Evolutionary conservation across 2,797 vertebrate species (phyloP), one percentile per base, ranked within the genome.

Genomic region (Platyrinchus mystaceus): DNA sequence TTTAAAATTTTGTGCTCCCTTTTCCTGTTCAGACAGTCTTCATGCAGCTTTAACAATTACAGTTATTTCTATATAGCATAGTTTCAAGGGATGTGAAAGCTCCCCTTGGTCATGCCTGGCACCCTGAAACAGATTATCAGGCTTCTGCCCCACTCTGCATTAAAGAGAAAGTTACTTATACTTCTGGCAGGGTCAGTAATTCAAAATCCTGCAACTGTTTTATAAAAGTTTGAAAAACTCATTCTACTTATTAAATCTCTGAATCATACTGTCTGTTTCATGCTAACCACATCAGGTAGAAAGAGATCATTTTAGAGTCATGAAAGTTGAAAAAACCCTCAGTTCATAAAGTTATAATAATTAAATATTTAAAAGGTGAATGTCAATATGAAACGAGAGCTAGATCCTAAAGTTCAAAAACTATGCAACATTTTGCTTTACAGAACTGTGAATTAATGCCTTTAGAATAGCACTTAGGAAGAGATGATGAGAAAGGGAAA

Each of bases 341-440:
- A 53, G 14, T 7, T 71, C 46, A 49, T 71, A 53, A 88, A 71
- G 26, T 56, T 46, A n/a, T 20, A 34, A 58, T 47, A 92, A 71
- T 76, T 56, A 76, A 93, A 81, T 67, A 60, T 90, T 93, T 94
- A 74, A 89, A 86, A 74, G 24, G 8, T 49, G 36, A 28, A 55
- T 23, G 10, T 75, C 46, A 82, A 6, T 67, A 85, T 53, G 36
- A 89, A 64, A 26, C 53, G 7, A 37, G 44, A 71, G 20, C 12
- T 77, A 22, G 39, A 67, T 52, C 18, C 19, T 67, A 43, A 64
- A 87, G n/a, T 89, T 94, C 12, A 86, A 80, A 79, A 82, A 84
- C 27, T 13, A 28, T 2, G 7, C 37, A 46, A 34, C 17, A 46
- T 49, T 93, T 71, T 71, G 16, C 41, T 93, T 66, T 21, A 32